Percentiles rank a stretch among this genome's conserved stretches.
phyloP scores from a whole-genome alignment of 2,113 vertebrate species.

The Vulpes vulpes region DNA sequence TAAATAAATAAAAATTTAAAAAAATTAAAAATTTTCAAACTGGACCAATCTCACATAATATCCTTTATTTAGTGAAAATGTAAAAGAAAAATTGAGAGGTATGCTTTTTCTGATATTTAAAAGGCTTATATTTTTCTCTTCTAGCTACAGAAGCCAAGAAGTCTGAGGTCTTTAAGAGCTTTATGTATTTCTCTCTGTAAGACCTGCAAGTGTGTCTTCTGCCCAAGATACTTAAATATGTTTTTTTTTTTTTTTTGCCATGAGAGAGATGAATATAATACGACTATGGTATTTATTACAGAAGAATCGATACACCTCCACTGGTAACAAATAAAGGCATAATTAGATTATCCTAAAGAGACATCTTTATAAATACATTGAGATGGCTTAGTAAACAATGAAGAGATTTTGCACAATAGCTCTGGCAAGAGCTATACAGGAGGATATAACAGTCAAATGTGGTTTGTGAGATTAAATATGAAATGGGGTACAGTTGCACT shows the following conservation, averaged over 20 bases:
- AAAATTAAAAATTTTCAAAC: not conserved
- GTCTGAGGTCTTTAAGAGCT: not conserved
- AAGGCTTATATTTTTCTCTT: not conserved
- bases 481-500: not conserved
- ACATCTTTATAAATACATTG: not conserved
- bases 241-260: not conserved
- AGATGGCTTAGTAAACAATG: not conserved
- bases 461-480: not conserved
- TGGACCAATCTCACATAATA: not conserved
- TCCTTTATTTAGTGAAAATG: not conserved
- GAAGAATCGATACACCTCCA: not conserved
- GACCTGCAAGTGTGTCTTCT: not conserved
- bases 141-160: not conserved
- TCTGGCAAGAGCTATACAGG: not conserved
- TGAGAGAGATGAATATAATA: not conserved
- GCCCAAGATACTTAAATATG: not conserved
- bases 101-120: not conserved
- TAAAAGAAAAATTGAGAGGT: not conserved
- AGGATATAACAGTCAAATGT: not conserved
- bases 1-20: no score
- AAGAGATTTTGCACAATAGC: not conserved
- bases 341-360: slow-evolving; percentile 7
- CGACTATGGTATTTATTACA: not conserved
- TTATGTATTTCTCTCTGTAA: not conserved
- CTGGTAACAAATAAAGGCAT: not conserved